phyloP scores from a whole-genome alignment of 2,113 vertebrate species.

The Pimephales promelas region DNA sequence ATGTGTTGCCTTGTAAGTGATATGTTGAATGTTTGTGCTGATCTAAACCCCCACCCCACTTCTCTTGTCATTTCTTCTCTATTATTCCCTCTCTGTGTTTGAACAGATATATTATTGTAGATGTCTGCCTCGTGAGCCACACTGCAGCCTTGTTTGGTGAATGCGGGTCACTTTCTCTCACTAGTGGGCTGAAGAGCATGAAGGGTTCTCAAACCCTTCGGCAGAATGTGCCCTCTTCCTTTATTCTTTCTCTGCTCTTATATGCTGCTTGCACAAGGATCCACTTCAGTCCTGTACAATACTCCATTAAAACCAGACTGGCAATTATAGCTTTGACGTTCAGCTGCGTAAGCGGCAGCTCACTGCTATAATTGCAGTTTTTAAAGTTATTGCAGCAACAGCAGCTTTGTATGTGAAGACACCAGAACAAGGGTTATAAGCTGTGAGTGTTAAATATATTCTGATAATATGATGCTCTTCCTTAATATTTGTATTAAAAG shows the following conservation, averaged over 20 bases:
- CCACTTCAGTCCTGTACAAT: constrained; percentile 17
- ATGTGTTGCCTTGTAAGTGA: background rate
- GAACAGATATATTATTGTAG: constrained; percentile 1
- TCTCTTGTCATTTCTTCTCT: background rate
- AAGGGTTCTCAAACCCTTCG: constrained; percentile 21
- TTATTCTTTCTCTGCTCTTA: constrained; percentile 20
- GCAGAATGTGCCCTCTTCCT: constrained; percentile 17
- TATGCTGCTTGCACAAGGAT: background rate
- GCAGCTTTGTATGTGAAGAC: background rate
- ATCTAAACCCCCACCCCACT: background rate
- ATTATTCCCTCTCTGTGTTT: background rate
- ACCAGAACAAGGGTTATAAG: background rate
- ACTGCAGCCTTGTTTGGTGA: background rate
- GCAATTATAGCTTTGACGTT: background rate
- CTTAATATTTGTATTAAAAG: background rate
- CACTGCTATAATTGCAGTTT: background rate
- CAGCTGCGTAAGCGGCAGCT: constrained; percentile 3
- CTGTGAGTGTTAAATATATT: background rate
- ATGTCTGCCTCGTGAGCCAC: background rate
- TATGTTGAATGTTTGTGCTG: background rate
- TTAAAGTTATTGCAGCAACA: constrained; percentile 19
- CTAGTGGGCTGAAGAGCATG: constrained; percentile 5
- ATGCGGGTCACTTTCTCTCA: background rate
- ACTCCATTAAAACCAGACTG: constrained; percentile 32
- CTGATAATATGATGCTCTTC: background rate